Conservation (phyloP, 2,113 vertebrate genomes). For the Danionella cerebrum region DNA sequence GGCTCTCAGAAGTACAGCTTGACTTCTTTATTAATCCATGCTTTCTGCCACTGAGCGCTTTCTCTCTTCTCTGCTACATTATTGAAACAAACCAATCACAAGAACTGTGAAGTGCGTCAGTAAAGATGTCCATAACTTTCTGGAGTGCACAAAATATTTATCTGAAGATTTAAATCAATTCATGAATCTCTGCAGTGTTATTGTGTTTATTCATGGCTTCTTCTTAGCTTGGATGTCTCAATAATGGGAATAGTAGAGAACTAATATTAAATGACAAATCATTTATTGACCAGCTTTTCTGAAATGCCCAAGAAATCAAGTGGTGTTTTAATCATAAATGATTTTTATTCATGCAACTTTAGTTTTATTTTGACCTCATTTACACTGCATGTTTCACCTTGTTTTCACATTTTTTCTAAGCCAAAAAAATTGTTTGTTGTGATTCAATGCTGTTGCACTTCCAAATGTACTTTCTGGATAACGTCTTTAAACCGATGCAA, state of each 20-base stretch:
- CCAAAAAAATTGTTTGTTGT: too few relatives aligned
- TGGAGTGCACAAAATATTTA: not conserved
- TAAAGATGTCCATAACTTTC: not conserved
- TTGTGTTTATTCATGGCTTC: not conserved
- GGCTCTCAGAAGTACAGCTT: not conserved
- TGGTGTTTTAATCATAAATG: conserved; percentile 40
- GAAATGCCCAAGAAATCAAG: conserved; percentile 49
- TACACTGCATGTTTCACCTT: too few relatives aligned
- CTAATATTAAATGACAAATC: conserved; percentile 39
- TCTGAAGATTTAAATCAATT: not conserved
- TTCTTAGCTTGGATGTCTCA: conserved; percentile 22
- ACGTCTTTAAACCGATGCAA: too few relatives aligned
- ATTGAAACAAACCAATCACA: not conserved
- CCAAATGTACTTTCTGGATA: too few relatives aligned
- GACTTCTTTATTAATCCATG: not conserved
- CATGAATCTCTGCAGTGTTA: not conserved
- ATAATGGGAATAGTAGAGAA: conserved; percentile 54
- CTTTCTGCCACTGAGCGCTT: not conserved
- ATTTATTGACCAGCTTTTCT: conserved; percentile 57
- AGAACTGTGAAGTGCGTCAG: not conserved
- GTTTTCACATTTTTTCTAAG: too few relatives aligned
- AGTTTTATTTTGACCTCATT: too few relatives aligned
- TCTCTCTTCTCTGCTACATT: not conserved
- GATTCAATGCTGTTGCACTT: too few relatives aligned
- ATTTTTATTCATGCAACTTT: conserved; percentile 4